Percentiles rank a stretch among this genome's conserved stretches.
Conservation (phyloP, 2,797 vertebrate species). For the Sebastes miniatus region DNA sequence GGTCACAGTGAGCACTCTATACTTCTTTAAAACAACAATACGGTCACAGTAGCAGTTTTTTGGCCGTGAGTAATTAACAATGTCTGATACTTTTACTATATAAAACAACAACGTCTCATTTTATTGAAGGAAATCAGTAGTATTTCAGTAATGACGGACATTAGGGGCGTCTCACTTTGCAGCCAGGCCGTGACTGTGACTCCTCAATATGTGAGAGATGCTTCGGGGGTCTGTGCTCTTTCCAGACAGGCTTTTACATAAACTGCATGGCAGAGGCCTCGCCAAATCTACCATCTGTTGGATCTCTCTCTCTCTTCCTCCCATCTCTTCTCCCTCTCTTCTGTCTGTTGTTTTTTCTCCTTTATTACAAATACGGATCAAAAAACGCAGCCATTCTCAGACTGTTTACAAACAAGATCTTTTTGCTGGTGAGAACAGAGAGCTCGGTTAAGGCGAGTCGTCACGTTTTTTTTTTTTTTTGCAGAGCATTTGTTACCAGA, state of each 20-base stretch:
- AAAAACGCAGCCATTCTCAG: constrained; percentile 55
- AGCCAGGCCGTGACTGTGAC: constrained; percentile 67
- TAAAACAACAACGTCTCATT: neutral
- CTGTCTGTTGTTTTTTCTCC: constrained; percentile 40
- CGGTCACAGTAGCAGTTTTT: neutral
- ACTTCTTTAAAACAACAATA: neutral
- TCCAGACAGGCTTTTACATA: constrained; percentile 78
- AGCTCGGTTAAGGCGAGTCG: constrained; percentile 63
- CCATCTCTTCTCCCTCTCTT: constrained; percentile 26
- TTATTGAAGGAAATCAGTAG: constrained; percentile 6
- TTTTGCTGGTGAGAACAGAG: constrained; percentile 62
- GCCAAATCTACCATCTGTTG: constrained; percentile 83
- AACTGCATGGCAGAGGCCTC: constrained; percentile 73
- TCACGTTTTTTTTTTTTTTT: constrained; percentile 40
- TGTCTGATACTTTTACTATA: neutral
- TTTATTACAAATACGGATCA: constrained; percentile 66
- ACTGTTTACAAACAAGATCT: constrained; percentile 69
- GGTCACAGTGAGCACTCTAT: neutral
- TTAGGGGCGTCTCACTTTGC: constrained; percentile 61
- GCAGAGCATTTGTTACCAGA: constrained; percentile 73
- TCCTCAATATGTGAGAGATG: constrained; percentile 74
- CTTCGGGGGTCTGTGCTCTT: constrained; percentile 75
- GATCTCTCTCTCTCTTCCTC: constrained; percentile 54
- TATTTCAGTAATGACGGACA: constrained; percentile 54
- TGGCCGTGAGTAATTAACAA: neutral